Evolutionary conservation across 2,113 vertebrate species (phyloP).

Genomic region (Aramus guarauna): DNA sequence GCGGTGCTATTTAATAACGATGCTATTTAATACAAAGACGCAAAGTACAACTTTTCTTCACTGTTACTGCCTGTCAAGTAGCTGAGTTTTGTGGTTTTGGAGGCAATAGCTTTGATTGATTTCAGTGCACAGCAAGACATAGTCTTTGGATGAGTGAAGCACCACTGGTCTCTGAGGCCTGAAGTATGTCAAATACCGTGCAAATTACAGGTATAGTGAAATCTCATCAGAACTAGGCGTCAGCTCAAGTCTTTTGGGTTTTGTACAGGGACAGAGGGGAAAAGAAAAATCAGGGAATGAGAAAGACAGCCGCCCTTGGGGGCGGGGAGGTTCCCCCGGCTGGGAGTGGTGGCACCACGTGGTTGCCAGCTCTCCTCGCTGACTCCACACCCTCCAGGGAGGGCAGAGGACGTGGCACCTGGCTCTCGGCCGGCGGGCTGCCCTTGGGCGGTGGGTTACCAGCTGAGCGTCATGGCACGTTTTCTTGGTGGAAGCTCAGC

Average conservation of each 20-base stretch:
- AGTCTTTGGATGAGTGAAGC: background rate
- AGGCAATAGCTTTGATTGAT: background rate
- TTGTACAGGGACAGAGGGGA: background rate
- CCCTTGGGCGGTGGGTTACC: accelerated
- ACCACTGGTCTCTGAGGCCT: background rate
- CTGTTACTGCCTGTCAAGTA: background rate
- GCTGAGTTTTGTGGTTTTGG: background rate
- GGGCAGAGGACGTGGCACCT: accelerated
- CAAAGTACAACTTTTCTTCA: background rate
- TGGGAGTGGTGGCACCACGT: background rate
- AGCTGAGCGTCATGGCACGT: accelerated
- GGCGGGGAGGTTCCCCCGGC: background rate
- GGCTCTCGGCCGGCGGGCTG: background rate
- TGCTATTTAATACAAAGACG: background rate
- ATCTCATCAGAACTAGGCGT: background rate
- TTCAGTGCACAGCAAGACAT: background rate
- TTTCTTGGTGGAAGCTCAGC: background rate
- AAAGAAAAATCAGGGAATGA: background rate
- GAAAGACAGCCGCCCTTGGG: background rate
- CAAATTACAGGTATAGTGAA: background rate
- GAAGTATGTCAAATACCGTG: background rate
- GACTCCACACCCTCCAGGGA: background rate
- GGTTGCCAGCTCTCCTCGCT: background rate
- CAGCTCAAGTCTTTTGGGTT: background rate
- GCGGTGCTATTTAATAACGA: background rate